Base-by-base conservation (phyloP, 2,888 invertebrate species). In the Entomobrya proxima region DNA sequence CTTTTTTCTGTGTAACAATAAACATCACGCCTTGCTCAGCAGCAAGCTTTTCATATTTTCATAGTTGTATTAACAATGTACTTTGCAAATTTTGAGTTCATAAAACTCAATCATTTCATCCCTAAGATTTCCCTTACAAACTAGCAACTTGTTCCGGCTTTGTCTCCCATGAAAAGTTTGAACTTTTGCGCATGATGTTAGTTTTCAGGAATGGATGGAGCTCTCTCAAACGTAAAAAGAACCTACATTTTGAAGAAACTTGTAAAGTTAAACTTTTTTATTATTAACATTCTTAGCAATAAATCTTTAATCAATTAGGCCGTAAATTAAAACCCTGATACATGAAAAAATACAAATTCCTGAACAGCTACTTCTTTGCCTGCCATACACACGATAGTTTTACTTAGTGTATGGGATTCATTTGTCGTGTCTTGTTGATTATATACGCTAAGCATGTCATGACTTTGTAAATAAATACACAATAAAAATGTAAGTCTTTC, bases 261-360 rank as follows among this genome's bases (percentile, higher is more conserved):
- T 32, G 61, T 61, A 9, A 55, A 32, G 61, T 61, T 61, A 35
- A 4, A 18, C 27, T n/a, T 6, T n/a, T 32, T 3, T 61, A 32
- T 30, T 35, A 32, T 61, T 30, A 61, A 15, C 61, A 11, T 35
- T 32, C 61, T 61, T 61, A 30, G 35, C 61, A 61, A 61, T 61
- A 30, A 61, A 61, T 47, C 72, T 72, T 50, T 72, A 47, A 72
- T 72, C 72, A 72, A 72, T 72, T 72, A 72, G 44, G 47, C 50
- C 9, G 50, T 72, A 47, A 72, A 72, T 72, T 72, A 50, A 72
- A 72, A 72, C 50, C 47, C 50, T 30, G 18, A 24, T 6, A 30
- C 27, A 30, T n/a, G 58, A 58, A 7, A 58, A 58, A 58, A 24
- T 27, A 6, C 15, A 61, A 30, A 32, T 61, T 61, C 35, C 47